Conservation (phyloP, 2,797 vertebrate species). For the Clamator glandarius region DNA sequence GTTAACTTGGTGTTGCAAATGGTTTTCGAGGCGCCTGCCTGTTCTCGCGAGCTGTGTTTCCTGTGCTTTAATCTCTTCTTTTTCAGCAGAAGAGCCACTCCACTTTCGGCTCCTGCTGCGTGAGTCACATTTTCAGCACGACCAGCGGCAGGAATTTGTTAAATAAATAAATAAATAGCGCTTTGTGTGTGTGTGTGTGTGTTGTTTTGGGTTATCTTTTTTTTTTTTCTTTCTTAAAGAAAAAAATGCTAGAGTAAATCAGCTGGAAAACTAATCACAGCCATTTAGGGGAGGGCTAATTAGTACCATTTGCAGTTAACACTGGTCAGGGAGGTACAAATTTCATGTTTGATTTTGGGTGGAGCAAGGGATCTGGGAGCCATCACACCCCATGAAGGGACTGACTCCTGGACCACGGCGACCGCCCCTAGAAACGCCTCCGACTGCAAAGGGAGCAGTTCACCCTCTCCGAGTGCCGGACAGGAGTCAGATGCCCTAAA, state of each 20-base stretch:
- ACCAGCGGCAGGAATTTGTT: neutral
- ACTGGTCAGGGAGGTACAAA: neutral
- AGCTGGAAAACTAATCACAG: neutral
- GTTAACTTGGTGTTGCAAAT: neutral
- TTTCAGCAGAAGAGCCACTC: neutral
- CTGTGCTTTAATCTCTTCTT: neutral
- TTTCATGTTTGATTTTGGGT: neutral
- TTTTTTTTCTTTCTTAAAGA: neutral
- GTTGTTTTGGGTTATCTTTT: too few species aligned
- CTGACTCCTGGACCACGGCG: rapidly evolving
- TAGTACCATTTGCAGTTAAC: neutral
- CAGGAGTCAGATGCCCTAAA: rapidly evolving
- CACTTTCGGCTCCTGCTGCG: neutral
- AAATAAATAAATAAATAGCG: neutral
- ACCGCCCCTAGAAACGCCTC: neutral
- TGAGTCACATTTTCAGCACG: neutral
- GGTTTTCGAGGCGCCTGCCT: neutral
- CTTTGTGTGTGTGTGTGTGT: neutral
- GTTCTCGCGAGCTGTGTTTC: neutral
- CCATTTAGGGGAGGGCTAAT: neutral
- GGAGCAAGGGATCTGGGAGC: neutral
- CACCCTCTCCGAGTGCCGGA: rapidly evolving
- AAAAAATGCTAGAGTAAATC: neutral
- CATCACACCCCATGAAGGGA: neutral
- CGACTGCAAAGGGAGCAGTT: neutral